Evolutionary conservation across 1,140 invertebrate genomes (phyloP), one percentile per base, ranked within the genome.

Genomic region (Lepeophtheirus salmonis): DNA sequence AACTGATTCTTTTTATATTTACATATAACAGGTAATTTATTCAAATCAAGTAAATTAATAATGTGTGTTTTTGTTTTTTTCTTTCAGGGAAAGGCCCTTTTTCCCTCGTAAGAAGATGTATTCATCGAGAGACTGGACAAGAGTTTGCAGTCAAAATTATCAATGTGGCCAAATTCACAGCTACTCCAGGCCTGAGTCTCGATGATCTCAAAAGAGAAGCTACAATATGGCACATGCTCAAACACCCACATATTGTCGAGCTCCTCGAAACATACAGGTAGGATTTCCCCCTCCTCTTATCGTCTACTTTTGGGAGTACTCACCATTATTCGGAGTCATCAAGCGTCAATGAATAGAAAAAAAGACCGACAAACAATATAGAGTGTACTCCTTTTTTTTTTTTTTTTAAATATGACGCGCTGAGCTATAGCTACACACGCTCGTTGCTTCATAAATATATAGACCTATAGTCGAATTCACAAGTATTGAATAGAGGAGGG

Each of bases 141-240:
- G 89, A 89, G 69, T 97, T 95, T 78, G 92, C 92, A 63, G 92
- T 97, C 61, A 97, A 97, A 80, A 95, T 97, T 67, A 88, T 98
- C 63, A 92, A 97, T 77, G 90, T 97, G 20, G 88, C 88, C 65
- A 90, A 91, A 70, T 96, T 96, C 71, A 94, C 90, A 61, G 88
- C 89, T 30, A 91, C 86, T 71, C 91, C 91, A 58, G 89, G 89
- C 60, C 80, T 96, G 54, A 91, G 86, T 70, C 92, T 89, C 68
- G 88, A 91, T 53, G 59, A 61, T 50, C 59, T 61, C 23, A 61
- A 61, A 50, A 63, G 91, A 54, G 94, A 97, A 74, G 91, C 92
- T 22, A 95, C 89, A 73, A 95, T 97, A 78, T 97, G 92, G 74
- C 92, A 97, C 71, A 91, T 95, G 84, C 74, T 98, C 64, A 97